phyloP scores from a whole-genome alignment of 2,888 invertebrate species.

The Nasonovia ribisnigri region DNA sequence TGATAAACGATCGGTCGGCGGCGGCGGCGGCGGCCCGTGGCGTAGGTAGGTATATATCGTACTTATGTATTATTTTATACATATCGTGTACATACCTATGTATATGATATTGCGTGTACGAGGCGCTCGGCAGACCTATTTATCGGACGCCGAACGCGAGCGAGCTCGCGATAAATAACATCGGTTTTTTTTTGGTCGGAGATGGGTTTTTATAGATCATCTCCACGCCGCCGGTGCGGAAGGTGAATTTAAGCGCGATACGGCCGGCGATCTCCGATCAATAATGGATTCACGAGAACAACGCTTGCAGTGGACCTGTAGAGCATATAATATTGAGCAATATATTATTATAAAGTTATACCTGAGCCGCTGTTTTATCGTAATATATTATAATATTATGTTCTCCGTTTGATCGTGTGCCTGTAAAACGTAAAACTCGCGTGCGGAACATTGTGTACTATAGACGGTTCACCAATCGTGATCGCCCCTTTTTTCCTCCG shows the following conservation, averaged over 20 bases:
- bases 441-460: neutral
- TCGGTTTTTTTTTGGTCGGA: conserved; percentile 47
- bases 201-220: conserved; percentile 55
- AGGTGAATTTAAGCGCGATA: neutral
- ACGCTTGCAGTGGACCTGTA: neutral
- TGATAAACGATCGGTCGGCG: conserved; percentile 57
- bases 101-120: neutral
- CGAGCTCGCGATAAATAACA: conserved; percentile 49
- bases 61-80: neutral
- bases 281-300: neutral
- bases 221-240: neutral
- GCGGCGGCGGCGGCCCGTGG: conserved; percentile 49
- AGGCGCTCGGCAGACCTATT: conserved; percentile 34
- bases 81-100: neutral
- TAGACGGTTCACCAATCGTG: neutral
- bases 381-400: neutral
- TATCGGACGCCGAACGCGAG: conserved; percentile 35
- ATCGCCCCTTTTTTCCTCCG: neutral
- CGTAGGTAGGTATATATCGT: too few species aligned
- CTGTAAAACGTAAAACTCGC: neutral
- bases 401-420: neutral
- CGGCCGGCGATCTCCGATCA: conserved; percentile 14
- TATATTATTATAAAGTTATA: neutral
- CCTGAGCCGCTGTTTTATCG: neutral
- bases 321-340: neutral